Percentiles rank a stretch among this genome's conserved stretches.
These are phyloP conservation scores for Xanthostigma xanthostigma DNA, from an alignment of 2,888 invertebrate genomes.

Conservation along the genomic window DNA sequence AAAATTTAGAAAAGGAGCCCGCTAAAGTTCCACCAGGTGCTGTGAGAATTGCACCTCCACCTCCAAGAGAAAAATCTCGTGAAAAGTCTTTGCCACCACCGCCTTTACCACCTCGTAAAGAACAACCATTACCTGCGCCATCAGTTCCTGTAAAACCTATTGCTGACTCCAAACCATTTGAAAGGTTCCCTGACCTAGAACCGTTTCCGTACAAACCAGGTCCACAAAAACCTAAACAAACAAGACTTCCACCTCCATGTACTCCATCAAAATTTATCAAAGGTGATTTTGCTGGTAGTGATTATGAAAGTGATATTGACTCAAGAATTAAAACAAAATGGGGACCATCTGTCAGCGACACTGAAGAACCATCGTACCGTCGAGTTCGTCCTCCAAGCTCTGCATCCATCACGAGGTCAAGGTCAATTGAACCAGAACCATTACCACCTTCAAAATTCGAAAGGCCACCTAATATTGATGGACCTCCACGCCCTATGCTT, in stretches of 20 bases:
- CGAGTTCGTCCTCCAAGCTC: constrained; percentile 35
- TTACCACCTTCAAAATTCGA: constrained; percentile 39
- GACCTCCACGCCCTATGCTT: constrained; percentile 26
- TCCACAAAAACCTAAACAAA: constrained; percentile 26
- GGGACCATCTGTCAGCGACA: constrained; percentile 48
- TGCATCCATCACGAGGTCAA: constrained; percentile 28
- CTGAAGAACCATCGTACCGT: constrained; percentile 41
- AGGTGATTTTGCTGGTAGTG: constrained; percentile 42
- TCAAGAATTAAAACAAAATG: constrained; percentile 34
- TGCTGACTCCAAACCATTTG: constrained; percentile 23
- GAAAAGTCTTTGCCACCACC: constrained; percentile 27
- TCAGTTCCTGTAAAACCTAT: constrained; percentile 25
- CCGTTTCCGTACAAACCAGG: constrained; percentile 34
- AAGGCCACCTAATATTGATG: constrained; percentile 29
- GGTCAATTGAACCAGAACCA: constrained; percentile 38
- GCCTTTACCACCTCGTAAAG: constrained; percentile 23
- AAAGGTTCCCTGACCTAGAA: constrained; percentile 30
- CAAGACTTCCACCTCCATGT: constrained; percentile 34
- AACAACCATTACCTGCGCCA: constrained; percentile 27
- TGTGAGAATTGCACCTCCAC: constrained; percentile 37
- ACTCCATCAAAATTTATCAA: constrained; percentile 41
- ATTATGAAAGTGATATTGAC: constrained; percentile 52
- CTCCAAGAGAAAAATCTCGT: constrained; percentile 16
- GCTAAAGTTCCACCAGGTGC: constrained; percentile 36
- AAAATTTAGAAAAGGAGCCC: constrained; percentile 34